Base-by-base conservation (phyloP, 1,140 invertebrate genomes). In the Drosophila tani region DNA sequence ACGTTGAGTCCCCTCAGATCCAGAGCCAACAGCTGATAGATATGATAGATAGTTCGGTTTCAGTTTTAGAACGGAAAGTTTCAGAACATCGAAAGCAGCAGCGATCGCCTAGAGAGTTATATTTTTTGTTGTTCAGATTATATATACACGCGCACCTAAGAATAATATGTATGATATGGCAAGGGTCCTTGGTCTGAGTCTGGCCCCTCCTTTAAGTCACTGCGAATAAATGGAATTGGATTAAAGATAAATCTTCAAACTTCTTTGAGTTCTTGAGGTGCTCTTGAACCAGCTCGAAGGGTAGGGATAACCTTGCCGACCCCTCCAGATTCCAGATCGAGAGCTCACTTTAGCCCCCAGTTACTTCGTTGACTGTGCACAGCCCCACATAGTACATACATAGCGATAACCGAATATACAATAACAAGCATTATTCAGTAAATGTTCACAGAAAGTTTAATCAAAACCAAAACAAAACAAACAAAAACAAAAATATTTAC, bases 361-460 rank as follows among this genome's bases (percentile, higher is more conserved):
- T 70, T 70, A 70, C 63, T 68, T 47, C 51, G 67, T 70, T 70
- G 64, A 70, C 67, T 68, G 67, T 70, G 67, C 67, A 70, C 67
- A 46, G 41, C 29, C 58, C 62, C 67, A 71, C 43, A 73, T 71
- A 73, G 68, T 60, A 59, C 51, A 43, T 73, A 73, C 46, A 74
- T 74, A 74, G 70, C 55, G 70, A 69, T 86, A 86, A 83, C 69
- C 82, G n/a, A 47, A 74, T 88, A 88, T 64, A 82, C 57, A 65
- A 81, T 64, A 80, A 69, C 38, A 87, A 78, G 73, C 82, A 84
- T 81, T 83, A 75, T 75, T 79, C 62, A 75, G 83, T 87, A 81
- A 88, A 88, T 88, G 84, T 88, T 88, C 74, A 75, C 69, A 79
- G 49, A 90, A 65, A 68, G 78, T 90, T 88, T 84, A 88, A 90